phyloP scores from a whole-genome alignment of 2,113 vertebrate genomes.

The Dolichotis patagonum region DNA sequence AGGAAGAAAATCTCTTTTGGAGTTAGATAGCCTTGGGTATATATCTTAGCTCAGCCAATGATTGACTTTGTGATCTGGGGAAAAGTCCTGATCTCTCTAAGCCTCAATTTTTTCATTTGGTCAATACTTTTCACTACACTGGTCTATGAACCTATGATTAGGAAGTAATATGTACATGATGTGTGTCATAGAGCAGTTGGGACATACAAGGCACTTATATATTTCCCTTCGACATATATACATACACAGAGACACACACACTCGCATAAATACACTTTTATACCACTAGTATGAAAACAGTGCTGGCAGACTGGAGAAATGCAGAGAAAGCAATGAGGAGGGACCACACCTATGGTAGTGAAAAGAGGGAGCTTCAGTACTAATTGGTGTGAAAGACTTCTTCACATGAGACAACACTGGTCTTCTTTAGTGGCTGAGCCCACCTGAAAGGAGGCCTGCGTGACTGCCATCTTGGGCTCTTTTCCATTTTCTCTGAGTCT shows the following conservation, averaged over 20 bases:
- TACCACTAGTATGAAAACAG: slow-evolving; percentile 13
- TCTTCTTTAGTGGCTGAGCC: neutral
- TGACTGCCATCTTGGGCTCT: neutral
- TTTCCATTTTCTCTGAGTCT: neutral
- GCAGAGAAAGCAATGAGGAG: neutral
- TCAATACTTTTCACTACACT: neutral
- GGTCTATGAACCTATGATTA: neutral
- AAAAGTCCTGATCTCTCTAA: neutral
- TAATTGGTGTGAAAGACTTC: neutral
- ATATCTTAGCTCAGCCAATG: neutral
- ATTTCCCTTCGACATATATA: neutral
- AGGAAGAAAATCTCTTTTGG: slow-evolving; percentile 30
- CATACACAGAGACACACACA: rapidly evolving
- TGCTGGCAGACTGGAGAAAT: neutral
- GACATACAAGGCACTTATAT: neutral
- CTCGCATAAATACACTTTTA: neutral
- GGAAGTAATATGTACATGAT: neutral
- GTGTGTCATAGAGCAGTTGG: neutral
- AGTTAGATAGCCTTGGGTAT: neutral
- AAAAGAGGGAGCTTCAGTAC: neutral
- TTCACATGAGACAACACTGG: neutral
- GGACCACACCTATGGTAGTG: neutral
- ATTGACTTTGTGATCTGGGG: neutral
- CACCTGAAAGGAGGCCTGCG: neutral
- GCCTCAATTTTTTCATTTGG: neutral